Percentiles rank a stretch among this genome's conserved stretches.
Conservation (phyloP, 2,797 vertebrate species). For the Gymnothorax javanicus region DNA sequence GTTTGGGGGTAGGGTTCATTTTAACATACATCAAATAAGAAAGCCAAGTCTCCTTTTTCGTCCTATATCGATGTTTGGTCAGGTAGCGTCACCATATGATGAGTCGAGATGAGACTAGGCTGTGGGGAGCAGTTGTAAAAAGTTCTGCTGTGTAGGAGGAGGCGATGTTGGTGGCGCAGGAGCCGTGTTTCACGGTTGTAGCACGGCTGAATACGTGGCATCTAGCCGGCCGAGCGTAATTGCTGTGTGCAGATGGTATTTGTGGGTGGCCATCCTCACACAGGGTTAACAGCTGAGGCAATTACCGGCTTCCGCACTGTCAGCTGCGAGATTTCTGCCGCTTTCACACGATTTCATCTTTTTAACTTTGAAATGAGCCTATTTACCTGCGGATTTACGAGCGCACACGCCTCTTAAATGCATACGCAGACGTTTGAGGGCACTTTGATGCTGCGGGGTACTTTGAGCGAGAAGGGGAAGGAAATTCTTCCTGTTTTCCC, state of each 20-base stretch:
- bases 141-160: neutral
- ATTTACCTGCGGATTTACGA: conserved; percentile 10
- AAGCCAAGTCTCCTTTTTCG: no score
- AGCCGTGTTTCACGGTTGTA: neutral
- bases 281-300: conserved; percentile 28
- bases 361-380: neutral
- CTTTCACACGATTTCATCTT: neutral
- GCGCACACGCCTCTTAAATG: neutral
- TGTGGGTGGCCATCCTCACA: conserved; percentile 58
- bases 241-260: conserved; percentile 51
- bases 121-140: neutral
- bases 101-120: no score
- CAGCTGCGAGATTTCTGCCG: conserved; percentile 24
- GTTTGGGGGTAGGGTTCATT: no score
- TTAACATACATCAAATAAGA: no score
- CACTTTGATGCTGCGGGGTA: neutral
- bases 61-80: no score
- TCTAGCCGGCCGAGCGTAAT: conserved; percentile 35
- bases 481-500: neutral
- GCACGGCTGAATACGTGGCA: conserved; percentile 6
- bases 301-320: conserved; percentile 40
- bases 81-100: no score
- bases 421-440: neutral
- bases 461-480: neutral
- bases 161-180: neutral